Evolutionary conservation across 2,888 invertebrate species (phyloP), one percentile per base, ranked within the genome.

Genomic region (Dynastes maya): DNA sequence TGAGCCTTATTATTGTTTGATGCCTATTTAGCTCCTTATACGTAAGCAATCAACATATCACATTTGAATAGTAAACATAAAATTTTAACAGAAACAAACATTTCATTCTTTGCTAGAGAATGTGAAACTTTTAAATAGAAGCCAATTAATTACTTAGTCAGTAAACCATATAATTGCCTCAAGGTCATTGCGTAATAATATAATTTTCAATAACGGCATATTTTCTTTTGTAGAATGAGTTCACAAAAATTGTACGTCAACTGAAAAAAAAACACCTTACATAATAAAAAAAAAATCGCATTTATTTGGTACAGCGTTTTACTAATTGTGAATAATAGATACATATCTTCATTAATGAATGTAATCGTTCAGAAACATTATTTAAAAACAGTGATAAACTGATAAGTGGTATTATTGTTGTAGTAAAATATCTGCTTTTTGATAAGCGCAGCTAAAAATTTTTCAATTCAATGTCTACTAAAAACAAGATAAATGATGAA

Each of bases 121-220:
- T n/a, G 11, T 22, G 27, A 63, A 13, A 32, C n/a, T 61, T 22
- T 72, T 45, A 45, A 45, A n/a, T 68, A 45, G 13, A n/a, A 40
- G 5, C 13, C 2, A 16, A 49, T 1, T 22, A 22, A 70, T 53
- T 53, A 70, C 53, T 9, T 16, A 13, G 76, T 40, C 37, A 58
- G 67, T 32, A 53, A 53, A 76, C 40, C 58, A 68, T 76, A 29
- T 53, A 68, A 76, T 68, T 58, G 37, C 67, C 27, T 53, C 67
- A 76, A 76, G 76, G 76, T 68, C 68, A 55, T 68, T 76, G 29
- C 58, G 58, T 68, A 76, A 76, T 64, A 64, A 76, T 68, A 68
- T 37, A 76, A 67, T 76, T 76, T 67, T 67, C 55, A 53, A 67
- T 68, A 76, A 76, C 45, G 53, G 76, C 55, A 65, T 61, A 9